A percentile compares a stretch with the other conserved stretches of the same genome.
These are phyloP conservation scores for Tachina lurida DNA, from an alignment of 2,888 invertebrate species.

Conservation along the genomic window DNA sequence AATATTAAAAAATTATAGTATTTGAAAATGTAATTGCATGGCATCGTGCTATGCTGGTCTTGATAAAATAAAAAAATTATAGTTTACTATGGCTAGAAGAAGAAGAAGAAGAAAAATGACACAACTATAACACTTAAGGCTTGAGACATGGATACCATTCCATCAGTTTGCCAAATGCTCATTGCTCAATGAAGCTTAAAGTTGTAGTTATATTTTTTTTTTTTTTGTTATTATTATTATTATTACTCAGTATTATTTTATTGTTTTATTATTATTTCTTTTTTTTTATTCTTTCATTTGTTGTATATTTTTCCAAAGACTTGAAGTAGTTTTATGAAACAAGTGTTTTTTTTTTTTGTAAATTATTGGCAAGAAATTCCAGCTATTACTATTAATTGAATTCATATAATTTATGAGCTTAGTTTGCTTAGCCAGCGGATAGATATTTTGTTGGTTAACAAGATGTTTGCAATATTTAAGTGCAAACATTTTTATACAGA, in stretches of 20 bases:
- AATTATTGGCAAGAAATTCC: conserved; percentile 62
- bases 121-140: conserved; percentile 53
- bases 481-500: neutral
- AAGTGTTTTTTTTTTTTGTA: conserved; percentile 53
- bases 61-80: conserved; percentile 8
- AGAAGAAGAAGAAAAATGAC: conserved; percentile 30
- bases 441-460: conserved; percentile 23
- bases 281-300: conserved; percentile 22
- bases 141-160: conserved; percentile 35
- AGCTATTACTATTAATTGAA: conserved; percentile 37
- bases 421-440: conserved; percentile 26
- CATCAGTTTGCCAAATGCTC: conserved; percentile 61
- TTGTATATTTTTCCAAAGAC: conserved; percentile 5
- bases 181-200: conserved; percentile 71
- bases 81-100: conserved; percentile 9
- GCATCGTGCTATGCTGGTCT: conserved; percentile 63
- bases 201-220: conserved; percentile 40
- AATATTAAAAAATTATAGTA: conserved; percentile 45
- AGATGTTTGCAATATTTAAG: conserved; percentile 46
- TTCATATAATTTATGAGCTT: conserved; percentile 13
- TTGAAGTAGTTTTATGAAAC: conserved; percentile 52
- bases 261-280: conserved; percentile 13
- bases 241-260: conserved; percentile 29
- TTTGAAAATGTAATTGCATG: conserved; percentile 55
- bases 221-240: neutral